Evolutionary conservation across 2,888 invertebrate species (phyloP), one percentile per base, ranked within the genome.

Genomic region (Drepana falcataria): DNA sequence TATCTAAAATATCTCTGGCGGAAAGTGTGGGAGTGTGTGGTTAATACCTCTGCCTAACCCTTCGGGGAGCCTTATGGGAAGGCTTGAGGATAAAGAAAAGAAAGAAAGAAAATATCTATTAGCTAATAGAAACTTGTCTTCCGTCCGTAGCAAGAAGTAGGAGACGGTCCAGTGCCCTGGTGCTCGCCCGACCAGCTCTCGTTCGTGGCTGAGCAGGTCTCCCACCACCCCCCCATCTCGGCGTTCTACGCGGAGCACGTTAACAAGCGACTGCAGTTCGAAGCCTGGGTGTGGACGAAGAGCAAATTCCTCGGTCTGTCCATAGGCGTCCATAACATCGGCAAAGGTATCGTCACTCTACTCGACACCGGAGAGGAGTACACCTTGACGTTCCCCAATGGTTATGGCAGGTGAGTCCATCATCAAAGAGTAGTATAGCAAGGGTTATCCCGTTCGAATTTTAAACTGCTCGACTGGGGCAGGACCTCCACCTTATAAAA

Each of bases 191-290:
- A 96, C 88, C 97, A 99, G 80, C 91, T 99, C 6, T 94, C 96
- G 4, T 99, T 99, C 87, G 94, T 99, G 52, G 97, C 99, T 2
- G 99, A 99, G 81, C 99, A 99, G 91, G 99, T 99, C 7, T 99
- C 98, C 5, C 99, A 99, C 91, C 99, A 99, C 91, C 99, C 99
- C 49, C 99, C 99, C 64, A 97, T 99, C 74, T 99, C 99, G 55
- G 99, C 99, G 35, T 99, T 99, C 92, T 99, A 99, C 92, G 99
- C 98, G 34, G 99, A 99, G 83, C 97, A 98, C 88, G 95, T 94
- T 66, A 94, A 95, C 77, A 98, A 97, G 78, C 93, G 95, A 69
- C 97, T 99, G 95, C 99, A 90, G 74, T 96, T 99, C 83, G 95
- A 97, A 75, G 99, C 98, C 4, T 97, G 98, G 87, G 97, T 99